Conservation (phyloP, 2,113 vertebrate species). For the Etia nguti region DNA sequence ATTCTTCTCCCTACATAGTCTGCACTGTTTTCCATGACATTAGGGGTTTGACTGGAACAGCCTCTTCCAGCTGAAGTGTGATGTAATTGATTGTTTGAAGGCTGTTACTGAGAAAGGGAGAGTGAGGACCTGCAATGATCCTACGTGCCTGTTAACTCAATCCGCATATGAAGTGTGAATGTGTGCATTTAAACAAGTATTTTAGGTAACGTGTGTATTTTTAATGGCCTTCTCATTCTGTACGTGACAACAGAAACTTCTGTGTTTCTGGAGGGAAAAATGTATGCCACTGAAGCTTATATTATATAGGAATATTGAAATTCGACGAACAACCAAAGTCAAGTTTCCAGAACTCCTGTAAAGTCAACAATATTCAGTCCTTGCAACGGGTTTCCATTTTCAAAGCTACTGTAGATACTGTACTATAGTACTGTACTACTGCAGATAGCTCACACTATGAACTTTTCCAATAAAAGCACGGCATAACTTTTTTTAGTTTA, state of each 20-base stretch:
- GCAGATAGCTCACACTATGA: background rate
- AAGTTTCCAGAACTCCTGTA: background rate
- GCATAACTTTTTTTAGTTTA: background rate
- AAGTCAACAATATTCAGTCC: background rate
- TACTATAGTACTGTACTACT: too few species aligned
- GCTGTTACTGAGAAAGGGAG: slow-evolving; percentile 27
- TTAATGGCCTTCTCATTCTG: background rate
- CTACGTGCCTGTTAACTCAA: slow-evolving; percentile 46
- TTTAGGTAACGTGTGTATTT: background rate
- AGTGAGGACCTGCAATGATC: slow-evolving; percentile 18
- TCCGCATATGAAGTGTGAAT: background rate
- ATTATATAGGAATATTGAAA: background rate
- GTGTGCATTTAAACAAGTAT: background rate
- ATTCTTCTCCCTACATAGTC: background rate
- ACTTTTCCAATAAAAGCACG: background rate
- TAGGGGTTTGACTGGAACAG: background rate
- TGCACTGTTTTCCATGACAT: slow-evolving; percentile 6
- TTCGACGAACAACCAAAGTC: background rate
- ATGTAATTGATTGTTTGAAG: slow-evolving; percentile 45
- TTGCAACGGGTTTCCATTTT: background rate
- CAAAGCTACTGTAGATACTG: background rate
- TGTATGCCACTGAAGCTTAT: background rate
- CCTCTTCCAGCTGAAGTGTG: slow-evolving; percentile 22
- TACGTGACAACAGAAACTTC: background rate
- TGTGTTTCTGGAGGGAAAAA: background rate